These are phyloP conservation scores for Potamarius usumacintae DNA, from an alignment of 2,113 vertebrate species.

Conservation along the genomic window DNA sequence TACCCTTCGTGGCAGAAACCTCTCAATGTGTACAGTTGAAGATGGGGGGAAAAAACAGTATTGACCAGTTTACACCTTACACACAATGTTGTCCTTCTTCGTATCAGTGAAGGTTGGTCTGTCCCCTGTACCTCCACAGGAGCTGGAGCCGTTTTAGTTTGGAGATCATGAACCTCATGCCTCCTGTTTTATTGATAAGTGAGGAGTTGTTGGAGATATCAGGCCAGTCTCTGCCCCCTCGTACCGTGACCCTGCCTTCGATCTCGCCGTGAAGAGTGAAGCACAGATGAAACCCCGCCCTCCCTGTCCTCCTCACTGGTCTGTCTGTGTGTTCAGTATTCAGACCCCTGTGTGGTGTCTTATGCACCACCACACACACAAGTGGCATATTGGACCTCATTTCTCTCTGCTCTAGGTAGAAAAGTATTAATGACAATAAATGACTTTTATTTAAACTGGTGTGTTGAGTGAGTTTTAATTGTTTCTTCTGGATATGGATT, in stretches of 20 bases:
- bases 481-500: conserved; percentile 13
- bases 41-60: conserved; percentile 32
- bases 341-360: conserved; percentile 63
- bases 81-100: conserved; percentile 59
- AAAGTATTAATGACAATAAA: conserved; percentile 79
- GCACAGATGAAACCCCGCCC: conserved; percentile 60
- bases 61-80: conserved; percentile 37
- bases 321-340: conserved; percentile 56
- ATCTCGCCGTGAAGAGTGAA: conserved; percentile 75
- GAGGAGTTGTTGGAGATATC: conserved; percentile 19
- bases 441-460: conserved; percentile 79
- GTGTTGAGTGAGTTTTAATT: conserved; percentile 31
- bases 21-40: conserved; percentile 69
- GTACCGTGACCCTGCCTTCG: conserved; percentile 49
- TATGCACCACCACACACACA: conserved; percentile 71
- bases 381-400: conserved; percentile 75
- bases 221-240: not conserved
- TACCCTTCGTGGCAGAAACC: conserved; percentile 73
- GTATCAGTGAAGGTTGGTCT: conserved; percentile 69
- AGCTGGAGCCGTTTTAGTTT: conserved; percentile 67
- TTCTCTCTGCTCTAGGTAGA: conserved; percentile 70
- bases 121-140: conserved; percentile 62
- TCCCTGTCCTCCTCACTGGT: conserved; percentile 38
- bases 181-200: conserved; percentile 30
- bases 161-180: conserved; percentile 64